These are phyloP conservation scores for Peromyscus eremicus DNA, from an alignment of 2,797 vertebrate species.

Conservation along the genomic window DNA sequence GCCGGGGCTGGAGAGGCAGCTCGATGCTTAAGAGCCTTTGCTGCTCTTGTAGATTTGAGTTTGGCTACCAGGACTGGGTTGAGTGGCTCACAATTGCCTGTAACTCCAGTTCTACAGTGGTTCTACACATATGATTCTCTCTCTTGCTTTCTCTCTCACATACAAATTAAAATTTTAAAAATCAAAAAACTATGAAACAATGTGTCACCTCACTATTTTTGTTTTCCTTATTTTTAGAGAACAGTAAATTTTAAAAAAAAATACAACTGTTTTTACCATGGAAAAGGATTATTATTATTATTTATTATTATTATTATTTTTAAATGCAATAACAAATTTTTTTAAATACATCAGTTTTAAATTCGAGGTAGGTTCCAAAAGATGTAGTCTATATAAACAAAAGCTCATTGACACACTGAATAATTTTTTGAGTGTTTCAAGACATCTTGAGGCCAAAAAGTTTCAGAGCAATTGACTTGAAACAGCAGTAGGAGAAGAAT, in stretches of 20 bases:
- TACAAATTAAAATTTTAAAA: background rate
- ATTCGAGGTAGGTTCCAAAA: too few species aligned
- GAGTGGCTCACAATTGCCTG: background rate
- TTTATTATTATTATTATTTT: too few species aligned
- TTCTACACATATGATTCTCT: background rate
- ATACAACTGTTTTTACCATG: background rate
- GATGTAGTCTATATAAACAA: too few species aligned
- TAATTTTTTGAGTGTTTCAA: too few species aligned
- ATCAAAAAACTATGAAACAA: background rate
- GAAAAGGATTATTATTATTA: background rate
- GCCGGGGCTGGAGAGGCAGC: background rate
- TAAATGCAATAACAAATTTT: too few species aligned
- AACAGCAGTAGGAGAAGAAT: too few species aligned
- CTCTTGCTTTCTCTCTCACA: background rate
- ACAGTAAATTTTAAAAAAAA: conserved; percentile 49
- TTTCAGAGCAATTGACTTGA: too few species aligned
- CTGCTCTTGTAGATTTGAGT: background rate
- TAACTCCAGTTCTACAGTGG: background rate
- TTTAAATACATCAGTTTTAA: too few species aligned
- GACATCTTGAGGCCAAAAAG: too few species aligned
- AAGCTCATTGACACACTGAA: too few species aligned
- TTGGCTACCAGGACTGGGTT: background rate
- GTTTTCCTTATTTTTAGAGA: conserved; percentile 5
- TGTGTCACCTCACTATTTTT: background rate
- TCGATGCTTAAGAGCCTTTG: background rate